phyloP scores from a whole-genome alignment of 2,888 invertebrate species.

The Stenodera caucasica region DNA sequence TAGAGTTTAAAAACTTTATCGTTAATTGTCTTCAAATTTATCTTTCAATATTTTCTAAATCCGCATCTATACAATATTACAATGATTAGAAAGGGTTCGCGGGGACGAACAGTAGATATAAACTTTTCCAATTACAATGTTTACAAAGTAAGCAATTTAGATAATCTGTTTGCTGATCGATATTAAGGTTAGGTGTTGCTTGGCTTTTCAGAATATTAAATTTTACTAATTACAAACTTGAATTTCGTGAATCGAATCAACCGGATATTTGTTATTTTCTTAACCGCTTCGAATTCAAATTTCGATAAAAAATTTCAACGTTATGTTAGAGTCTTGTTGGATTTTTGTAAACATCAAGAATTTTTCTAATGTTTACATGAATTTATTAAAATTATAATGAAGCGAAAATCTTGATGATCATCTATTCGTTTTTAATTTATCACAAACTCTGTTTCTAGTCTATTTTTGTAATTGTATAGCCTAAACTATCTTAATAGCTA shows the following conservation, averaged over 20 bases:
- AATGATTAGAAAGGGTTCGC: conserved; percentile 34
- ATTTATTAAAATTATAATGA: too few relatives aligned
- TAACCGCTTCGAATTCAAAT: conserved; percentile 5
- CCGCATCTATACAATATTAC: conserved; percentile 24
- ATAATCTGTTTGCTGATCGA: conserved; percentile 52
- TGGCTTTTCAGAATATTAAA: conserved; percentile 46
- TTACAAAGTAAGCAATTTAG: conserved; percentile 53
- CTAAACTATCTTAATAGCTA: conserved; percentile 40
- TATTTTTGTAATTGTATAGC: conserved; percentile 10
- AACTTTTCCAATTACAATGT: conserved; percentile 53
- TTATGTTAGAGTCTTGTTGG: conserved; percentile 1
- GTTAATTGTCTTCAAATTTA: not conserved
- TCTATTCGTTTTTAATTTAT: conserved; percentile 17
- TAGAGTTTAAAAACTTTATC: not conserved
- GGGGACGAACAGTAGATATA: conserved; percentile 33
- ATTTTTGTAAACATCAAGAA: conserved; percentile 30
- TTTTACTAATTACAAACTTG: conserved; percentile 44
- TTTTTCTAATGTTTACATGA: too few relatives aligned
- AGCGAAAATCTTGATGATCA: conserved; percentile 29
- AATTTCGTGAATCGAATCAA: conserved; percentile 40
- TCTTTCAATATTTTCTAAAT: conserved; percentile 19
- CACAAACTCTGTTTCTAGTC: not conserved
- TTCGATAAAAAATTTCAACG: conserved; percentile 10
- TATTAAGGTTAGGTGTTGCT: conserved; percentile 46
- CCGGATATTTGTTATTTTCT: conserved; percentile 43